phyloP scores from a whole-genome alignment of 1,140 invertebrate species.

The Drosophila ananassae region DNA sequence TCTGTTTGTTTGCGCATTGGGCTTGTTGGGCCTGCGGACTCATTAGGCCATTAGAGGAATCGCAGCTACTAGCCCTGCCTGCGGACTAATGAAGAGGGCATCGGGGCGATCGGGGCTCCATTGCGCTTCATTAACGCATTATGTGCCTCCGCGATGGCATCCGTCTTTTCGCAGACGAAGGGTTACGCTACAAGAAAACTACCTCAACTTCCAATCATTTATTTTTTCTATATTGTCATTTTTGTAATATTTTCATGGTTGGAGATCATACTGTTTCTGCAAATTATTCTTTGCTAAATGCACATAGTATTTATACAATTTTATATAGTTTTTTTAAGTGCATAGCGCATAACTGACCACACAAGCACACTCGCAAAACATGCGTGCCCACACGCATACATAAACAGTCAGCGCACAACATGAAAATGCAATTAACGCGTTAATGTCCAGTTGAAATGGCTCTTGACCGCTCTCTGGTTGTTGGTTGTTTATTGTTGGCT shows the following conservation, averaged over 20 bases:
- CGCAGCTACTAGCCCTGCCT: constrained; percentile 8
- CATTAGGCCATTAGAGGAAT: constrained; percentile 60
- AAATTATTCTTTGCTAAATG: background rate
- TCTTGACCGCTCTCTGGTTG: constrained; percentile 38
- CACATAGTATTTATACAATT: background rate
- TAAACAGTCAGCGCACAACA: constrained; percentile 52
- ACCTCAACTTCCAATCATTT: background rate
- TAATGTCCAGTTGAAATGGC: constrained; percentile 74
- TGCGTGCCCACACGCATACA: constrained; percentile 35
- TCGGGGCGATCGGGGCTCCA: constrained; percentile 10
- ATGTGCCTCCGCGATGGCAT: constrained; percentile 38
- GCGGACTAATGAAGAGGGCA: constrained; percentile 20
- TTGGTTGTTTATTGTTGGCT: constrained; percentile 6
- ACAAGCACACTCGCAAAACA: constrained; percentile 29
- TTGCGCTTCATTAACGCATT: constrained; percentile 63
- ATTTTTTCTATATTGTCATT: too few species aligned
- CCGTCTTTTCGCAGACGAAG: constrained; percentile 31
- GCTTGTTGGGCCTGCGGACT: constrained; percentile 45
- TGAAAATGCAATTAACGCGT: constrained; percentile 81
- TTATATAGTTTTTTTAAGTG: constrained; percentile 2
- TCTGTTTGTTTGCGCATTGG: constrained; percentile 39
- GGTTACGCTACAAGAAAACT: constrained; percentile 4
- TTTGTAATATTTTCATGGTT: too few species aligned
- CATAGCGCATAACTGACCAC: constrained; percentile 50
- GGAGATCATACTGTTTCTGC: too few species aligned